phyloP scores from a whole-genome alignment of 2,888 invertebrate species.

The Pollenia labialis region DNA sequence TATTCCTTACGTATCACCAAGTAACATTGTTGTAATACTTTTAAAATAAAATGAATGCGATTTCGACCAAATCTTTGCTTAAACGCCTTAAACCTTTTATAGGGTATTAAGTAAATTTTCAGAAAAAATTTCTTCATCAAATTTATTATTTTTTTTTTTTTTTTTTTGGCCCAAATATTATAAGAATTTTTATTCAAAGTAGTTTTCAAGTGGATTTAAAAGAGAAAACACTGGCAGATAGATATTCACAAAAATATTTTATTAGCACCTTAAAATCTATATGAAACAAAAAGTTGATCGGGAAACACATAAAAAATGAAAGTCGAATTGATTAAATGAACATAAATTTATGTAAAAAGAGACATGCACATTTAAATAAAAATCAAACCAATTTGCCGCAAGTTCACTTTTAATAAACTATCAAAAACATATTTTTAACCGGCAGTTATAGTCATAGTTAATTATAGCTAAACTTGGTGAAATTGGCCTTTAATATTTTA shows the following conservation, averaged over 20 bases:
- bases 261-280: neutral
- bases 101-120: neutral
- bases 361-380: neutral
- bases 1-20: too few species aligned
- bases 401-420: too few species aligned
- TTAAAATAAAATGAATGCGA: too few species aligned
- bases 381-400: too few species aligned
- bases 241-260: neutral
- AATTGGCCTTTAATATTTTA: too few species aligned
- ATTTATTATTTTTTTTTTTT: too few species aligned
- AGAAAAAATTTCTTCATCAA: neutral
- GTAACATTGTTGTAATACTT: too few species aligned
- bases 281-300: too few species aligned
- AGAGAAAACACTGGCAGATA: constrained; percentile 32
- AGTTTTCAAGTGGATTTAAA: constrained; percentile 65
- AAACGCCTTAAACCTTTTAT: neutral
- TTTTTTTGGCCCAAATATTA: constrained; percentile 9
- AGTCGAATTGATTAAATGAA: neutral
- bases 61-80: neutral
- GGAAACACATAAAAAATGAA: neutral
- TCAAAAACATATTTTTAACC: too few species aligned
- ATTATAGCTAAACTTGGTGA: too few species aligned
- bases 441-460: too few species aligned
- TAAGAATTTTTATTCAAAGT: constrained; percentile 26
- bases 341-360: neutral